Conservation (phyloP, 2,113 vertebrate species). For the Trogon melanurus region DNA sequence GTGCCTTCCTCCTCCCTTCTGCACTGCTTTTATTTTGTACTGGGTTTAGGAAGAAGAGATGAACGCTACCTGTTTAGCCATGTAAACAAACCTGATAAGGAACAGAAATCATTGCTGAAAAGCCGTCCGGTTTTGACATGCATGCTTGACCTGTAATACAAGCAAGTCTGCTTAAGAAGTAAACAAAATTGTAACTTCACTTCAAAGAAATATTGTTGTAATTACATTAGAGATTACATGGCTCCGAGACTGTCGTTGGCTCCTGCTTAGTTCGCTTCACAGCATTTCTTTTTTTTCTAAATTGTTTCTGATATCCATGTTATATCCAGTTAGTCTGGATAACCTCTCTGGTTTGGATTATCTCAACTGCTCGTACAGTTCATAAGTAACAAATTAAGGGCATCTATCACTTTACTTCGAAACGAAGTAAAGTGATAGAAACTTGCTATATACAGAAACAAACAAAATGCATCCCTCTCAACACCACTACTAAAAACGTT, state of each 20-base stretch:
- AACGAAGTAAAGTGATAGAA: background rate
- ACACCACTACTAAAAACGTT: background rate
- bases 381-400: constrained; percentile 1
- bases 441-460: background rate
- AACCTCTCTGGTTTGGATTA: constrained; percentile 33
- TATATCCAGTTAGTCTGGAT: background rate
- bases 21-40: constrained; percentile 22
- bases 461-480: background rate
- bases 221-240: constrained; percentile 49
- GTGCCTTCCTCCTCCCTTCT: constrained; percentile 70
- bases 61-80: constrained; percentile 52
- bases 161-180: constrained; percentile 54
- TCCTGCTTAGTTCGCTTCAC: background rate
- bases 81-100: constrained; percentile 66
- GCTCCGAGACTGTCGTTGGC: background rate
- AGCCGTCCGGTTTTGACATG: constrained; percentile 33
- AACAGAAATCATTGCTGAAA: constrained; percentile 37
- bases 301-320: constrained; percentile 17
- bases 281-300: background rate
- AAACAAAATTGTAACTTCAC: constrained; percentile 66
- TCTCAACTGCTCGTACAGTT: constrained; percentile 1
- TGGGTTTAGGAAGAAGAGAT: background rate
- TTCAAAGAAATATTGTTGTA: constrained; percentile 65
- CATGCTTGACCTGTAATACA: constrained; percentile 60
- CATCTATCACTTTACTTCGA: constrained; percentile 20